Percentiles rank a stretch among this genome's conserved stretches.
These are phyloP conservation scores for Anoplolepis gracilipes DNA, from an alignment of 1,140 invertebrate species.

Conservation along the genomic window DNA sequence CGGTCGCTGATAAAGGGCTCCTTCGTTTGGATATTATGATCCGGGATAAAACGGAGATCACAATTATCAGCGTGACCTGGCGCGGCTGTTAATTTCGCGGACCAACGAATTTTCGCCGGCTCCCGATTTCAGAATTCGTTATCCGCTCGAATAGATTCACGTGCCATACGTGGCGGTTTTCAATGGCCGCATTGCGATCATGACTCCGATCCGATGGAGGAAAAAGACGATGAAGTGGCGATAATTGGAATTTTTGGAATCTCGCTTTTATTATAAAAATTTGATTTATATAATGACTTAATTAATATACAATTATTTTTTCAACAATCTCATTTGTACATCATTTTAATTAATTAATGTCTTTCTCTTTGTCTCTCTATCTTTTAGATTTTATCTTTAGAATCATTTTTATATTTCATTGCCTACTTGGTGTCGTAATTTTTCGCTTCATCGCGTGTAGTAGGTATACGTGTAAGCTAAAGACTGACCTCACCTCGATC, in stretches of 20 bases:
- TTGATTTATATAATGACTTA: neutral
- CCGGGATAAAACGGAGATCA: slow-evolving; percentile 24
- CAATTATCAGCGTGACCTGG: slow-evolving; percentile 36
- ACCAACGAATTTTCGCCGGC: slow-evolving; percentile 24
- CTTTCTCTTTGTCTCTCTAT: neutral
- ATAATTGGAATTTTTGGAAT: neutral
- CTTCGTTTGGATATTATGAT: slow-evolving; percentile 41
- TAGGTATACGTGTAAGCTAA: slow-evolving; percentile 29
- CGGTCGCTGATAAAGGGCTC: slow-evolving; percentile 20
- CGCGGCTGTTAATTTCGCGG: slow-evolving; percentile 48
- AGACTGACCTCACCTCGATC: neutral
- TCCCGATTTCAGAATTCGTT: slow-evolving; percentile 49
- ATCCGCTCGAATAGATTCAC: slow-evolving; percentile 10
- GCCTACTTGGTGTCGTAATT: slow-evolving; percentile 3
- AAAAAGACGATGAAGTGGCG: neutral
- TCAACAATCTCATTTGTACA: neutral
- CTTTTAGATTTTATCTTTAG: neutral
- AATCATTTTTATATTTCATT: slow-evolving; percentile 16
- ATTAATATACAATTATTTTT: neutral
- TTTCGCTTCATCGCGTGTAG: slow-evolving; percentile 26
- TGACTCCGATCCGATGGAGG: neutral
- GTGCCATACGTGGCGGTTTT: slow-evolving; percentile 22
- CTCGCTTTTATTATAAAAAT: neutral
- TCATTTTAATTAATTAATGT: slow-evolving; percentile 19
- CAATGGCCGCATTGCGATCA: neutral